Percentiles rank a stretch among this genome's conserved stretches.
Conservation (phyloP, 1,140 invertebrate species). For the Drosophila watanabei region DNA sequence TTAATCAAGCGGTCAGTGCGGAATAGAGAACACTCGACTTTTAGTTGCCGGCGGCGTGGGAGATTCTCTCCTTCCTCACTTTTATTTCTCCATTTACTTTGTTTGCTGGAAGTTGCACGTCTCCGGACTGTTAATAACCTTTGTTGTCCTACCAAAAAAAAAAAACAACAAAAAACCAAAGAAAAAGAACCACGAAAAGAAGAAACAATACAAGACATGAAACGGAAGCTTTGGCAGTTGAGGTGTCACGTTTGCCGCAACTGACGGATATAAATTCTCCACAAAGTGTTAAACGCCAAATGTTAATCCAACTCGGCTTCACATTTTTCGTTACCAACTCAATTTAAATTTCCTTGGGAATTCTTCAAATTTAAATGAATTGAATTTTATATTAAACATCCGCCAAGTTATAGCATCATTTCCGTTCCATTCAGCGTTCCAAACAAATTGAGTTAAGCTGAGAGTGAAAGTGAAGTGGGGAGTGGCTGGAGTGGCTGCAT, state of each 20-base stretch:
- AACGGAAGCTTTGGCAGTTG: constrained; percentile 73
- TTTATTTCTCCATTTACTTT: constrained; percentile 58
- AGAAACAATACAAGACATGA: constrained; percentile 46
- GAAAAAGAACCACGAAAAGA: constrained; percentile 27
- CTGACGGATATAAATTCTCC: constrained; percentile 71
- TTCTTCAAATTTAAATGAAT: constrained; percentile 52
- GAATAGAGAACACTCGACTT: constrained; percentile 76
- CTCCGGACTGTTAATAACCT: constrained; percentile 77
- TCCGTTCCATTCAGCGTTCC: constrained; percentile 67
- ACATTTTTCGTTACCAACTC: constrained; percentile 37
- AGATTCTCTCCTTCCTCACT: constrained; percentile 34
- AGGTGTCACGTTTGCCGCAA: constrained; percentile 47
- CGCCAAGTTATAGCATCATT: constrained; percentile 71
- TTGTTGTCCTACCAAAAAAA: constrained; percentile 53
- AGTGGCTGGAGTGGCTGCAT: constrained; percentile 45
- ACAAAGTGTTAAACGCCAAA: constrained; percentile 58
- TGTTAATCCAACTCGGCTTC: constrained; percentile 30
- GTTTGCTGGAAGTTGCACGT: constrained; percentile 63
- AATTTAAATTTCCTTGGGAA: constrained; percentile 55
- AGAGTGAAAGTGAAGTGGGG: constrained; percentile 73
- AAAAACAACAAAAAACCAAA: too few species aligned
- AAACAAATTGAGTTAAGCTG: constrained; percentile 62
- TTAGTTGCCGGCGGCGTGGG: constrained; percentile 61
- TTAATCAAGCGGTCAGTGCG: constrained; percentile 83
- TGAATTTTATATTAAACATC: constrained; percentile 77